Conservation (phyloP, 2,113 vertebrate genomes). For the Callionymus lyra region DNA sequence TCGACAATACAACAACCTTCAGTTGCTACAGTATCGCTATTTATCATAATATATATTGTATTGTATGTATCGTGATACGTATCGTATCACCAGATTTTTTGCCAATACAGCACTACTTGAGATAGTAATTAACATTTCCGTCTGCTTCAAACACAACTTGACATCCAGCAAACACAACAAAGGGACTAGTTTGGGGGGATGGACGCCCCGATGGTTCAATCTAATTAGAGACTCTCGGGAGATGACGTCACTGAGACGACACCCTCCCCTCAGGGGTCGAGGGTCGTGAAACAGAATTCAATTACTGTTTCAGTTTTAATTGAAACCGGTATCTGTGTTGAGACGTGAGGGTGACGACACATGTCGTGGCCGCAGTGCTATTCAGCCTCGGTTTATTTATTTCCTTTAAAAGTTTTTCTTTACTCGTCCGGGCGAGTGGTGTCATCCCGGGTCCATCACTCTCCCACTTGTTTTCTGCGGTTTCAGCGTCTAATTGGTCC, state of each 20-base stretch:
- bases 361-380: conserved; percentile 20
- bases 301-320: too few relatives aligned
- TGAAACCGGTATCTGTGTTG: too few relatives aligned
- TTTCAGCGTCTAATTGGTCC: conserved; percentile 31
- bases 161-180: conserved; percentile 45
- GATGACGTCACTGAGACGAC: conserved; percentile 46
- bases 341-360: neutral
- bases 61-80: too few relatives aligned
- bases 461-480: conserved; percentile 25
- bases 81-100: too few relatives aligned
- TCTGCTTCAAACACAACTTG: too few relatives aligned
- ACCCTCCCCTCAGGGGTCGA: conserved; percentile 9
- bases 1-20: too few relatives aligned
- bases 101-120: too few relatives aligned
- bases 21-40: too few relatives aligned
- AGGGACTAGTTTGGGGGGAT: conserved; percentile 11
- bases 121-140: too few relatives aligned
- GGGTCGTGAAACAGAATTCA: too few relatives aligned
- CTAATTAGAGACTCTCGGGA: conserved; percentile 56
- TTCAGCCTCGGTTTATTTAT: conserved; percentile 21
- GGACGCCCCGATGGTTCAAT: conserved; percentile 26
- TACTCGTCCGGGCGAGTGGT: neutral
- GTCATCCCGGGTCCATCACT: conserved; percentile 8
- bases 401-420: neutral
- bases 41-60: too few relatives aligned